phyloP scores from a whole-genome alignment of 2,113 vertebrate genomes.

The Mobula birostris region DNA sequence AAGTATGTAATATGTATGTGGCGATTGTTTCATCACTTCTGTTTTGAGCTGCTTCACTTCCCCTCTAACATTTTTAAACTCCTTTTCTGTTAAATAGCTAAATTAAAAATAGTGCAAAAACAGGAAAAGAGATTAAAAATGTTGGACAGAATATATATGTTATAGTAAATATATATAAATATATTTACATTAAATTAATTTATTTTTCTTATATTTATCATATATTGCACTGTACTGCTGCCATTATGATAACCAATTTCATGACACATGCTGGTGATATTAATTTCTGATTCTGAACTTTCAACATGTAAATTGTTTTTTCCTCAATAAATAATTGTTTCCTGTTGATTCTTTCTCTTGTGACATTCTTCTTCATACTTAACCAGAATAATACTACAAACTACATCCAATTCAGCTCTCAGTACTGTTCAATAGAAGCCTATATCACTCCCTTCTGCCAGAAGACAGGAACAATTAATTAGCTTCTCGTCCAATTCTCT shows the following conservation, averaged over 20 bases:
- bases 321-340: neutral
- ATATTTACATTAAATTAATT: too few relatives aligned
- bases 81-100: too few relatives aligned
- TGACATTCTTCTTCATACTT: neutral
- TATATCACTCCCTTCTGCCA: neutral
- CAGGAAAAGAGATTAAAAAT: too few relatives aligned
- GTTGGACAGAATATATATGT: too few relatives aligned
- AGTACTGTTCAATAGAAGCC: neutral
- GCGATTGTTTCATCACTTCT: too few relatives aligned
- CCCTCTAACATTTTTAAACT: neutral
- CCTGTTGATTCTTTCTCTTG: neutral
- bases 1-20: neutral
- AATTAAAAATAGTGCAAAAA: too few relatives aligned
- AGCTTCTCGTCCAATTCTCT: neutral
- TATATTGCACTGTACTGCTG: too few relatives aligned
- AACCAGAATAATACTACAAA: neutral
- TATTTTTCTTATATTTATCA: too few relatives aligned
- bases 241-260: too few relatives aligned
- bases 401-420: neutral
- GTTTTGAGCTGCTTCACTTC: neutral
- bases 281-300: too few relatives aligned
- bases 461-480: neutral
- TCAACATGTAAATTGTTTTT: neutral
- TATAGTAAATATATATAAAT: too few relatives aligned
- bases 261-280: too few relatives aligned